These are phyloP conservation scores for Caenorhabditis sp. DNA, from an alignment of 2,888 invertebrate genomes.

Conservation along the genomic window DNA sequence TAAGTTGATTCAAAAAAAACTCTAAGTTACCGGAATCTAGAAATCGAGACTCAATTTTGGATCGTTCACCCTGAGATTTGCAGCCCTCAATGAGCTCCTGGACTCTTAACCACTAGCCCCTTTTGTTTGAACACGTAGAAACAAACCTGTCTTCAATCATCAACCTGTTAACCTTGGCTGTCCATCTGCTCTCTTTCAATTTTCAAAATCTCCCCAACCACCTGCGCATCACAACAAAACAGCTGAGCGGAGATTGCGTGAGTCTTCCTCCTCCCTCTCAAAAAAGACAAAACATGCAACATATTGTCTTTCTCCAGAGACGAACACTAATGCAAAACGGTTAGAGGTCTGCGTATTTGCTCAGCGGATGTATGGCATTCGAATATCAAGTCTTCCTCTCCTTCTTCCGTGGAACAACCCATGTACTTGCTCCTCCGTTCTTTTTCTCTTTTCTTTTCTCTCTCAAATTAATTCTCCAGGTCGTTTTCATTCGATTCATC, in stretches of 20 bases:
- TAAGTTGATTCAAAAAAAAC: too few species aligned
- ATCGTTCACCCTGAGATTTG: too few species aligned
- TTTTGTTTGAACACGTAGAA: too few species aligned
- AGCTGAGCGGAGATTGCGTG: constrained; percentile 5
- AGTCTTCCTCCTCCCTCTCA: neutral
- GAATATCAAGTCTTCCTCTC: constrained; percentile 13
- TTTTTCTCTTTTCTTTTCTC: neutral
- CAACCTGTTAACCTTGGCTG: too few species aligned
- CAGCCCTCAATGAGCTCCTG: too few species aligned
- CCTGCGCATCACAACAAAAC: constrained; percentile 1
- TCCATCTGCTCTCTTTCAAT: neutral
- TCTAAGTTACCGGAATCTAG: too few species aligned
- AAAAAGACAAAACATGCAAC: neutral
- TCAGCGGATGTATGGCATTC: constrained; percentile 49
- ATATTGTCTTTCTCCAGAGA: constrained; percentile 10
- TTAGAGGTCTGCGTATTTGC: constrained; percentile 40
- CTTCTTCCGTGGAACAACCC: constrained; percentile 23
- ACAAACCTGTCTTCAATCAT: too few species aligned
- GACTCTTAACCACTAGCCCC: too few species aligned
- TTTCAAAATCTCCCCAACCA: neutral
- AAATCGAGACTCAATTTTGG: too few species aligned
- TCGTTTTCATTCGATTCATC: neutral
- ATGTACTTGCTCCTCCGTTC: constrained; percentile 26
- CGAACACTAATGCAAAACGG: constrained; percentile 44
- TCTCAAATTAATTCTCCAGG: neutral